These are phyloP conservation scores for Megaceryle maxima DNA, from an alignment of 2,113 vertebrate genomes.

Conservation along the genomic window DNA sequence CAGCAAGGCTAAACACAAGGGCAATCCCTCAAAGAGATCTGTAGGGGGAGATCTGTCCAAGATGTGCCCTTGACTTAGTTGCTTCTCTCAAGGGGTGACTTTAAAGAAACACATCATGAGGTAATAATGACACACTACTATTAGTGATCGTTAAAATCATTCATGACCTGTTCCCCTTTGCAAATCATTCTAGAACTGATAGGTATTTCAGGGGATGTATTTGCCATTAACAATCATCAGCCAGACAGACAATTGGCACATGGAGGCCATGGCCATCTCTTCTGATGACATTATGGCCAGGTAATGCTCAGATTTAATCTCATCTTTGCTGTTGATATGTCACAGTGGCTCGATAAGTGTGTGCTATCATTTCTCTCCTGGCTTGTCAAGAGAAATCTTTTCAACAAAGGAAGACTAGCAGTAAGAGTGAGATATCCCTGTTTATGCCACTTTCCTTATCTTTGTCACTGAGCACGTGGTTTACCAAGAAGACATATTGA, in stretches of 20 bases:
- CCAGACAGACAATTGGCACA: not conserved
- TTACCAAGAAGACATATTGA: not conserved
- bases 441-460: not conserved
- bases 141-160: slow-evolving; percentile 10
- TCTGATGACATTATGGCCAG: not conserved
- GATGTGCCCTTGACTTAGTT: slow-evolving; percentile 23
- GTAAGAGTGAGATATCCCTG: not conserved
- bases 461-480: not conserved
- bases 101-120: not conserved
- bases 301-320: slow-evolving; percentile 7
- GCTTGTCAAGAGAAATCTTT: slow-evolving; percentile 1
- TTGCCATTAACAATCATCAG: not conserved
- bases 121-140: slow-evolving; percentile 14
- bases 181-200: not conserved
- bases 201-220: not conserved
- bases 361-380: not conserved
- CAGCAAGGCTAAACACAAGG: slow-evolving; percentile 31
- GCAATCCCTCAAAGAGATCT: slow-evolving; percentile 17
- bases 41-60: slow-evolving; percentile 10
- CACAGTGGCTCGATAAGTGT: not conserved
- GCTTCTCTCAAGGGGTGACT: not conserved
- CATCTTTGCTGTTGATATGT: not conserved
- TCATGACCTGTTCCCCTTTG: not conserved
- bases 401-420: not conserved
- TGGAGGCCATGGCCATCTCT: not conserved